Conservation (phyloP, 2,797 vertebrate genomes). For the Carapus acus region DNA sequence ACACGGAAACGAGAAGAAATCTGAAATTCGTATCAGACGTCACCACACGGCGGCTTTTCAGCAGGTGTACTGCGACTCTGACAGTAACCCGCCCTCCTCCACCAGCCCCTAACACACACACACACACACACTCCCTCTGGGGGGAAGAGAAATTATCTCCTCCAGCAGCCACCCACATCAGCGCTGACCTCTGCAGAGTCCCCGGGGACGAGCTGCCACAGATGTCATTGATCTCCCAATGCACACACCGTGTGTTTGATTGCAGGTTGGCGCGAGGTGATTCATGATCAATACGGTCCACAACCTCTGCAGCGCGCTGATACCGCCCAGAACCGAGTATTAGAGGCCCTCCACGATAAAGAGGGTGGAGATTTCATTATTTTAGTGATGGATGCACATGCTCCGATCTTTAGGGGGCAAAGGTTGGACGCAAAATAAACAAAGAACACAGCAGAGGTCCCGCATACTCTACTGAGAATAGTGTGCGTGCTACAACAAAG, state of each 20-base stretch:
- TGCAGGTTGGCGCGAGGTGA: slow-evolving; percentile 31
- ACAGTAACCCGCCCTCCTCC: too few species aligned
- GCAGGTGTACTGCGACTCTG: too few species aligned
- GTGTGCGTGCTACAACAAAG: too few species aligned
- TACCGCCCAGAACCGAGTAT: slow-evolving; percentile 28
- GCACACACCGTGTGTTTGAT: slow-evolving; percentile 35
- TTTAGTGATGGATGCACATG: slow-evolving; percentile 4
- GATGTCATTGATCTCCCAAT: slow-evolving; percentile 50
- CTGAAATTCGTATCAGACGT: too few species aligned
- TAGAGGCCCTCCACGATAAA: slow-evolving; percentile 19
- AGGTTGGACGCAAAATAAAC: too few species aligned
- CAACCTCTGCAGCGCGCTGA: slow-evolving; percentile 41
- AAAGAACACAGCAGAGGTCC: too few species aligned
- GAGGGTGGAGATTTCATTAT: slow-evolving; percentile 3
- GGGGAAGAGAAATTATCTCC: slow-evolving; percentile 44
- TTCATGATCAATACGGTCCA: slow-evolving; percentile 42
- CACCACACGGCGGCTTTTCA: too few species aligned
- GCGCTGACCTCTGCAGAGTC: slow-evolving; percentile 49
- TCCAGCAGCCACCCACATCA: slow-evolving; percentile 46
- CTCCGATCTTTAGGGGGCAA: too few species aligned
- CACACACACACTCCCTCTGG: slow-evolving; percentile 30
- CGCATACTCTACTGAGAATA: too few species aligned
- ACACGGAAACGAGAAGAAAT: too few species aligned
- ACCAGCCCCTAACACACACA: slow-evolving; percentile 13
- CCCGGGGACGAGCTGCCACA: slow-evolving; percentile 38